Evolutionary conservation across 2,797 vertebrate species (phyloP), one percentile per base, ranked within the genome.

Genomic region (Tenualosa thibaudeaui): DNA sequence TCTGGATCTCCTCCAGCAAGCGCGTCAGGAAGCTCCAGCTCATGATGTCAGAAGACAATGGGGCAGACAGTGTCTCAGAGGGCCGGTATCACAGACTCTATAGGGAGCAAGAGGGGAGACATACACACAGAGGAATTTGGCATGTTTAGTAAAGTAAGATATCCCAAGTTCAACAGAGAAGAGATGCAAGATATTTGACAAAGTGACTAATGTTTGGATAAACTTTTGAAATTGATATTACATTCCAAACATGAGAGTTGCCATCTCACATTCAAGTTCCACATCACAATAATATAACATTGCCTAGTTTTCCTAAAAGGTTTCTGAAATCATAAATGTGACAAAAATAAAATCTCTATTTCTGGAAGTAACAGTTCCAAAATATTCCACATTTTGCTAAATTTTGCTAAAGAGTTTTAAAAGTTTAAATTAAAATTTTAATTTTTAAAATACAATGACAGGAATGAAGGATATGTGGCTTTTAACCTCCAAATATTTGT

Each of bases 11-110:
- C 94, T 99, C 98, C 92, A 99, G 95, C 93, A 99, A 96, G 89
- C 98, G 97, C 75, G 98, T 99, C 95, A 99, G 96, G 93, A 99
- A 99, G 95, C 98, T 99, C 98, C 98, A 99, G 93, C 98, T 99
- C 98, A 99, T 99, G 95, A 94, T 96, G 97, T 93, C 91, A 90
- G 94, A 94, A 93, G 94, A 95, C 93, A 94, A 94, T 92, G 93
- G 93, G 94, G 93, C 93, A 94, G 95, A 95, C 94, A 94, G 95
- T 93, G 93, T 95, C 95, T 94, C 95, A 94, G 93, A 91, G 93
- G 94, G 93, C 92, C 91, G 94, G 93, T 93, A 85, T 96, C 95
- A 96, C 95, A 95, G 94, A 95, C 95, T 95, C 95, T 96, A 88
- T 5, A 88, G 84, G 37, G 65, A 17, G 65, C 50, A 51, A 37